Evolutionary conservation across 1,140 invertebrate genomes (phyloP).

Genomic region (Ceratosolen solmsi): DNA sequence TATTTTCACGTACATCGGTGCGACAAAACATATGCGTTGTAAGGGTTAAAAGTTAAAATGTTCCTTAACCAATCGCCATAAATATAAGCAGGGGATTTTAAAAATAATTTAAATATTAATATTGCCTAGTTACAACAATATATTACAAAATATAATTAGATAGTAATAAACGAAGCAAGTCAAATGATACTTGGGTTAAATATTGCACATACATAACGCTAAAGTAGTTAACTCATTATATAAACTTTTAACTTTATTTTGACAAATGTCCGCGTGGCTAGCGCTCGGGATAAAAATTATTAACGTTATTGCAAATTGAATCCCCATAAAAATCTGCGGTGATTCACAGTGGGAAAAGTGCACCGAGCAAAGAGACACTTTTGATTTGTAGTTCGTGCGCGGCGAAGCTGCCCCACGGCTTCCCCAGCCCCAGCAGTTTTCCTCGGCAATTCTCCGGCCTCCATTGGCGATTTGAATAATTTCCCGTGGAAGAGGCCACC

Average conservation of each 20-base stretch:
- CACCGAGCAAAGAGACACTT: slow-evolving; percentile 38
- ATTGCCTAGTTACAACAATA: background rate
- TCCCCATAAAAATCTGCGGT: slow-evolving; percentile 27
- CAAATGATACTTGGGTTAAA: slow-evolving; percentile 6
- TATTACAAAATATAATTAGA: slow-evolving; percentile 22
- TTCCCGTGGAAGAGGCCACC: slow-evolving; percentile 46
- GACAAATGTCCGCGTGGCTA: background rate
- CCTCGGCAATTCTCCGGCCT: slow-evolving; percentile 19
- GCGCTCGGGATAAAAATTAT: background rate
- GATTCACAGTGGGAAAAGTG: slow-evolving; percentile 31
- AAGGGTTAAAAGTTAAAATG: background rate
- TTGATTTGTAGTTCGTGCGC: slow-evolving; percentile 42
- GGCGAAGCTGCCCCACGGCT: background rate
- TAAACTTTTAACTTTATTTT: slow-evolving; percentile 1
- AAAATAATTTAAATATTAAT: slow-evolving; percentile 6
- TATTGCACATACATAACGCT: background rate
- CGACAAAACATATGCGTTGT: background rate
- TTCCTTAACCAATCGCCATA: background rate
- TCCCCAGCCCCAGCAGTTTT: slow-evolving; percentile 32
- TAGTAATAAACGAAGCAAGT: background rate
- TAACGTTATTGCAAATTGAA: slow-evolving; percentile 45
- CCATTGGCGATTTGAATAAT: slow-evolving; percentile 69
- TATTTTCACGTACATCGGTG: background rate
- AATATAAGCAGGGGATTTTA: background rate
- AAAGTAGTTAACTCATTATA: slow-evolving; percentile 11